Conservation (phyloP, 92 coral and sea anemone species). For the Ricordea florida region DNA sequence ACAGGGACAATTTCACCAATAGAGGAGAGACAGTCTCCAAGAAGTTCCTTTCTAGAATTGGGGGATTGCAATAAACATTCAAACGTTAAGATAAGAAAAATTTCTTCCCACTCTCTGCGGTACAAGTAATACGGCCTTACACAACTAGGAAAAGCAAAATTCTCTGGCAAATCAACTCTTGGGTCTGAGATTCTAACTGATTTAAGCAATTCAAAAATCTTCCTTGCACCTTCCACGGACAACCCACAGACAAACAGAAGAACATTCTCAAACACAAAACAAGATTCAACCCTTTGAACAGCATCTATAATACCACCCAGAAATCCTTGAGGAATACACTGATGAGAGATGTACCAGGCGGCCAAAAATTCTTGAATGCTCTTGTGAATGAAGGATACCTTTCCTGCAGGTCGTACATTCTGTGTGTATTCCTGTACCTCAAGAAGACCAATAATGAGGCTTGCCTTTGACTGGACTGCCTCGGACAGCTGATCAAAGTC, state of each 20-base stretch:
- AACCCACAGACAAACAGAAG: background rate
- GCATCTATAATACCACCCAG: background rate
- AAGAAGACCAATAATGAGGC: background rate
- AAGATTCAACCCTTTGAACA: background rate
- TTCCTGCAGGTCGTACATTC: background rate
- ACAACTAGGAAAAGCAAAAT: too few species aligned
- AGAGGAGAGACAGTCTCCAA: background rate
- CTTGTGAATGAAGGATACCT: constrained; percentile 21
- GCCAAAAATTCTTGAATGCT: constrained; percentile 17
- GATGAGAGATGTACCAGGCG: constrained; percentile 7
- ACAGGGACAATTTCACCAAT: background rate
- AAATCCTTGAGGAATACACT: background rate
- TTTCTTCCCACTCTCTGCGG: background rate
- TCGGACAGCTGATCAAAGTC: constrained; percentile 1
- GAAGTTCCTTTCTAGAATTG: background rate
- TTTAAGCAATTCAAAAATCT: background rate
- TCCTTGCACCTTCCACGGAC: background rate
- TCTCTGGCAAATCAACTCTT: background rate
- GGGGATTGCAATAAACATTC: background rate
- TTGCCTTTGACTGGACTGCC: background rate
- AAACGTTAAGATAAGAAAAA: background rate
- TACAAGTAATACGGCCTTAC: background rate
- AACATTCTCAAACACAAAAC: background rate
- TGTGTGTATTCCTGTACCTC: background rate
- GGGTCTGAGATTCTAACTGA: background rate